These are phyloP conservation scores for Triplophysa rosa DNA, from an alignment of 2,113 vertebrate species.

Conservation along the genomic window DNA sequence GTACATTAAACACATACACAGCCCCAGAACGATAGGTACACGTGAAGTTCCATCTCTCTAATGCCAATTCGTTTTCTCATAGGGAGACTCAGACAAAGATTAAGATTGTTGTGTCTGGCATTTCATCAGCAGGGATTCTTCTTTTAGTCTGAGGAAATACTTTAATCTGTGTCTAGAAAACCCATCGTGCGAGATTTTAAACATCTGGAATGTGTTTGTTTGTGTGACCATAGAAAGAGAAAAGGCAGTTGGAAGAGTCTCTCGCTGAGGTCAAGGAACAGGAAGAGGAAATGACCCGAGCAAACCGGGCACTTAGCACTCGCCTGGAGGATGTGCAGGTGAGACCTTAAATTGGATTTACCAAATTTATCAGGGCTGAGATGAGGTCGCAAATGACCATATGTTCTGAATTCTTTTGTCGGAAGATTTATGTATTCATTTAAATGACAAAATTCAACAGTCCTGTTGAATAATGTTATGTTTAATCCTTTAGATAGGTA, in stretches of 20 bases:
- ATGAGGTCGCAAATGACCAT: not conserved
- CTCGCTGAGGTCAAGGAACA: conserved; percentile 77
- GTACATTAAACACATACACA: not conserved
- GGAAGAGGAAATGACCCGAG: conserved; percentile 75
- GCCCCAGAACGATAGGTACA: not conserved
- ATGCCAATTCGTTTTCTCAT: not conserved
- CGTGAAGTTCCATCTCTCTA: not conserved
- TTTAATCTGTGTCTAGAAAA: conserved; percentile 26
- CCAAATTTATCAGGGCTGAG: not conserved
- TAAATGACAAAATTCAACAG: too few relatives aligned
- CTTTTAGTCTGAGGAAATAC: not conserved
- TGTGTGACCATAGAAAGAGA: conserved; percentile 77
- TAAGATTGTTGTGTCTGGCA: not conserved
- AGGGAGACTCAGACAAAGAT: not conserved
- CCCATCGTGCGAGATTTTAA: not conserved
- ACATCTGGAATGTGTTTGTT: conserved; percentile 8
- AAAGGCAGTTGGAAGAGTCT: conserved; percentile 77
- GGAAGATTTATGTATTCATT: too few relatives aligned
- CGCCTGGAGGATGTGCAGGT: conserved; percentile 86
- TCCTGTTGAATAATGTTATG: not conserved
- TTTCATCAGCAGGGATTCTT: not conserved
- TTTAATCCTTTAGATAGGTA: not conserved
- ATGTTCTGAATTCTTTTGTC: not conserved
- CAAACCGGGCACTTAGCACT: conserved; percentile 77
- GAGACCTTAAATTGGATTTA: conserved; percentile 27